A percentile compares a stretch with the other conserved stretches of the same genome.
phyloP scores from a whole-genome alignment of 2,888 invertebrate species.

The Heterodera filipjevi region DNA sequence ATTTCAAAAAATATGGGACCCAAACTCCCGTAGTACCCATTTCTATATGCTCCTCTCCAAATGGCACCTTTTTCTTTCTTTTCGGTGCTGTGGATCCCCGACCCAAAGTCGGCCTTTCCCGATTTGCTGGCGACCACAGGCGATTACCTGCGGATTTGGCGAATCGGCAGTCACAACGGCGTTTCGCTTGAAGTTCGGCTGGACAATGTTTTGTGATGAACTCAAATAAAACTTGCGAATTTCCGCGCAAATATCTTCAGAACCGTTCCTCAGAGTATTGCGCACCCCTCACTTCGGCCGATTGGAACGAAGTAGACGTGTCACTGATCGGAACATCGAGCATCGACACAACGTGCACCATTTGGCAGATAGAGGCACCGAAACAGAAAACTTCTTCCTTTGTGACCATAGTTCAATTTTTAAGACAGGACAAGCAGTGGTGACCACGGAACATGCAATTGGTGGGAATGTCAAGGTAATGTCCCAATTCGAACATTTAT shows the following conservation, averaged over 20 bases:
- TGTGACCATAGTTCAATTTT: constrained; percentile 30
- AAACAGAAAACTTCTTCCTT: neutral
- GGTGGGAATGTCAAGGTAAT: constrained; percentile 70
- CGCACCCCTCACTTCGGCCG: constrained; percentile 93
- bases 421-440: constrained; percentile 75
- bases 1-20: too few species aligned
- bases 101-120: constrained; percentile 78
- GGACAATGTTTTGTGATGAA: constrained; percentile 75
- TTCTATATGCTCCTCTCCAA: too few species aligned
- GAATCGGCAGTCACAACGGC: constrained; percentile 56
- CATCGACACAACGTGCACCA: constrained; percentile 98
- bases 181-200: constrained; percentile 92
- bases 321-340: constrained; percentile 96
- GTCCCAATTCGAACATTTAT: neutral
- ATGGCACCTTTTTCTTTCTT: neutral
- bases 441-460: constrained; percentile 80
- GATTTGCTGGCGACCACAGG: constrained; percentile 93
- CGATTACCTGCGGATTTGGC: constrained; percentile 94
- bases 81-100: constrained; percentile 33
- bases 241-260: constrained; percentile 58
- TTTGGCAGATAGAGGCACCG: constrained; percentile 93
- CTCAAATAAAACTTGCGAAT: neutral
- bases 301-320: constrained; percentile 99
- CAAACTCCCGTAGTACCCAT: too few species aligned
- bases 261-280: constrained; percentile 99